phyloP scores from a whole-genome alignment of 2,113 vertebrate genomes.

The Melanocharis versteri region DNA sequence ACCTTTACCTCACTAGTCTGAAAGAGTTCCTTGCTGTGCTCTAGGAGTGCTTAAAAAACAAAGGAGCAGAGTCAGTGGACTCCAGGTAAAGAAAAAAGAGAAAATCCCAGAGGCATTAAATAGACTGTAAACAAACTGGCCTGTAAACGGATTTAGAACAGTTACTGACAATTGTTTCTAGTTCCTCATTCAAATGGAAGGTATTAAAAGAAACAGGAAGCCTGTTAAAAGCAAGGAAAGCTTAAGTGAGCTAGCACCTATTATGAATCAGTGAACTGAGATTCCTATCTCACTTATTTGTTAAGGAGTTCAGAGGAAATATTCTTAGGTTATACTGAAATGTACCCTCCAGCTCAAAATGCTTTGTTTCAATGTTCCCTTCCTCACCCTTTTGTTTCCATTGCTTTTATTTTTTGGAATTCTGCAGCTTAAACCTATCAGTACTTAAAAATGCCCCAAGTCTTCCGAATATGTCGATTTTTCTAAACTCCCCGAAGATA shows the following conservation, averaged over 20 bases:
- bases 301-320: slow-evolving; percentile 16
- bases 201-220: slow-evolving; percentile 42
- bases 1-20: neutral
- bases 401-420: neutral
- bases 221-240: slow-evolving; percentile 32
- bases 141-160: neutral
- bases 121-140: neutral
- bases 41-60: neutral
- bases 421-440: neutral
- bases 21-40: neutral
- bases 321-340: neutral
- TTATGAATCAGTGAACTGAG: slow-evolving; percentile 19
- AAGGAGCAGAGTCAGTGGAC: neutral
- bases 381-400: neutral
- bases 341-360: neutral
- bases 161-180: slow-evolving; percentile 41
- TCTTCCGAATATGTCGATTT: neutral
- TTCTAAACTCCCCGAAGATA: neutral
- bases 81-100: neutral
- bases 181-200: neutral
- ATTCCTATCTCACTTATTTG: slow-evolving; percentile 34
- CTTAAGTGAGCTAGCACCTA: neutral
- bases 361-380: neutral
- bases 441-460: neutral
- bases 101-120: neutral